Base-by-base conservation (phyloP, 2,888 invertebrate genomes). In the Drosophila kuntzei region DNA sequence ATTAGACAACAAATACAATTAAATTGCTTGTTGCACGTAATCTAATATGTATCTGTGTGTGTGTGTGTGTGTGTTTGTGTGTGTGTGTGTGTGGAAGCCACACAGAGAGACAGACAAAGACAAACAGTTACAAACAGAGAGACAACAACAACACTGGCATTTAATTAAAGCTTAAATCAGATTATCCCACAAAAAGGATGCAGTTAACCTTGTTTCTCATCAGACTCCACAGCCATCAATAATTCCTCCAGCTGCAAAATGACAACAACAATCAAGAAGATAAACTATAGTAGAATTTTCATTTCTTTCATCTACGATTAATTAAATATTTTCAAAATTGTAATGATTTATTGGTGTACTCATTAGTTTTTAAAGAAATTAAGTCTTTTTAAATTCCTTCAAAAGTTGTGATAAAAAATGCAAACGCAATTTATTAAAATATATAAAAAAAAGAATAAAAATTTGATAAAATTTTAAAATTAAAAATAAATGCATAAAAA, bases 11-110 rank as follows among this genome's bases (percentile, higher is more conserved):
- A 82, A 82, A 82, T 65, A 82, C 76, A 82, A 85, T 82, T 85
- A 82, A 82, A 82, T 59, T 80, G 78, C 76, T 85, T 82, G 80
- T 85, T 82, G 78, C 80, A 72, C 68, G 64, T 82, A 85, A 82
- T 85, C 72, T 78, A 82, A 82, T 78, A 80, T 75, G 61, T 20
- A 9, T 53, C n/a, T 41, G 16, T 41, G 2, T 39, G 4, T 39
- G n/a, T 18, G 18, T 16, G 16, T 39, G 14, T 50, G 20, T 25
- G 36, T 32, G 12, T 9, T n/a, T n/a, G n/a, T 25, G 25, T 43
- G 37, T 53, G 57, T 60, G 41, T 29, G 25, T 25, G 6, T 25
- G 6, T 6, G 2, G 59, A 41, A 71, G 44, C 50, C 34, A 37
- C 64, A 66, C 29, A 58, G 18, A 47, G 7, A 49, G 36, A 37